A percentile compares a stretch with the other conserved stretches of the same genome.
phyloP scores from a whole-genome alignment of 2,113 vertebrate species.

The Python bivittatus region DNA sequence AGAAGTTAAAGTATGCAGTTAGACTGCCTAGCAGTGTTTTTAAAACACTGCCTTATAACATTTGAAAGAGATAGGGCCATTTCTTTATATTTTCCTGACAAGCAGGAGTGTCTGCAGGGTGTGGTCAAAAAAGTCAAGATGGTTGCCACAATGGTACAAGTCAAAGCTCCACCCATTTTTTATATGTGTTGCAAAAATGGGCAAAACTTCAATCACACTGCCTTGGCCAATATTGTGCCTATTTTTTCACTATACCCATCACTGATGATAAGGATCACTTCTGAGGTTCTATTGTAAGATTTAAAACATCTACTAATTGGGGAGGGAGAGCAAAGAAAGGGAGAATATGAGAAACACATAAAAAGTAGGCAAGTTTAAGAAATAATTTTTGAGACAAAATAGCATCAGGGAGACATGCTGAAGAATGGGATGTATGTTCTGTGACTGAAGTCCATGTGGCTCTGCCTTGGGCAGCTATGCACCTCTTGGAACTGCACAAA shows the following conservation, averaged over 20 bases:
- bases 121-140: neutral
- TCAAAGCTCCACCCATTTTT: neutral
- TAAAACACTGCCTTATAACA: constrained; percentile 16
- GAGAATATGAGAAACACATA: neutral
- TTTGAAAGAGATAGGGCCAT: neutral
- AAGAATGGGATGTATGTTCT: neutral
- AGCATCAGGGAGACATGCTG: neutral
- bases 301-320: neutral
- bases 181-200: neutral
- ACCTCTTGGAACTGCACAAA: neutral
- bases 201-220: neutral
- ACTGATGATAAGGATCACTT: neutral
- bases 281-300: constrained; percentile 7
- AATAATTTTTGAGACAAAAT: neutral
- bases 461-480: neutral
- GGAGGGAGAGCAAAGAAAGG: neutral
- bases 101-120: neutral
- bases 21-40: constrained; percentile 48
- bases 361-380: neutral
- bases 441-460: too few species aligned
- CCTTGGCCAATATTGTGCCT: neutral
- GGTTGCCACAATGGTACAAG: neutral
- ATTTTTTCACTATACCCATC: neutral
- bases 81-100: neutral
- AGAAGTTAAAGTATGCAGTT: constrained; percentile 76